A percentile compares a stretch with the other conserved stretches of the same genome.
Evolutionary conservation across 1,140 invertebrate species (phyloP).

Genomic region (Tribolium madens): DNA sequence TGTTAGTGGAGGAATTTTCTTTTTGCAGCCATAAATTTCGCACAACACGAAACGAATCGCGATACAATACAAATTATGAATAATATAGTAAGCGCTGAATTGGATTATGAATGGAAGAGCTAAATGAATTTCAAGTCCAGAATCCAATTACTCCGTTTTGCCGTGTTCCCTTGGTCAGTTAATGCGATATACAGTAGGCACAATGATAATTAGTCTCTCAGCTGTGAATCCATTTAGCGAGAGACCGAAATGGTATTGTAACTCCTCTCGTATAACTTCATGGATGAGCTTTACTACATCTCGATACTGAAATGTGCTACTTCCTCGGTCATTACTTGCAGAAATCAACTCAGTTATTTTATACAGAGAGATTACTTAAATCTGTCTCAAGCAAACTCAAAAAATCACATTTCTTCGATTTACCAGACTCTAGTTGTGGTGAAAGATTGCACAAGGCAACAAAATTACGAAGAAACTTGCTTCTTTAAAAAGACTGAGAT

Average conservation of each 20-base stretch:
- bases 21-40: constrained; percentile 4
- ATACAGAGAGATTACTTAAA: too few relatives aligned
- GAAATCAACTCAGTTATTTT: too few relatives aligned
- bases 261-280: constrained; percentile 10
- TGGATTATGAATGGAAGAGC: constrained; percentile 45
- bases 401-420: too few relatives aligned
- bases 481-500: too few relatives aligned
- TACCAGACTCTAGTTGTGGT: too few relatives aligned
- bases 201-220: constrained; percentile 48
- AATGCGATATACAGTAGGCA: constrained; percentile 42
- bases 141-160: constrained; percentile 42
- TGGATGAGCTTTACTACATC: neutral
- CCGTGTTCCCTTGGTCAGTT: constrained; percentile 44
- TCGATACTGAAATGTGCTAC: neutral
- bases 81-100: constrained; percentile 19
- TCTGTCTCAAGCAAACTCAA: too few relatives aligned
- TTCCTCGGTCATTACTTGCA: neutral
- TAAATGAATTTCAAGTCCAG: constrained; percentile 46
- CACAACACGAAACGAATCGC: constrained; percentile 22
- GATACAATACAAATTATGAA: constrained; percentile 37
- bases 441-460: too few relatives aligned
- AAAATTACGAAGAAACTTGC: too few relatives aligned
- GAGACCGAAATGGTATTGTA: constrained; percentile 9
- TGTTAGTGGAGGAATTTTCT: constrained; percentile 1
- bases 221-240: constrained; percentile 43